These are phyloP conservation scores for Pseudomugil tenellus DNA, from an alignment of 2,797 vertebrate genomes.

Conservation along the genomic window DNA sequence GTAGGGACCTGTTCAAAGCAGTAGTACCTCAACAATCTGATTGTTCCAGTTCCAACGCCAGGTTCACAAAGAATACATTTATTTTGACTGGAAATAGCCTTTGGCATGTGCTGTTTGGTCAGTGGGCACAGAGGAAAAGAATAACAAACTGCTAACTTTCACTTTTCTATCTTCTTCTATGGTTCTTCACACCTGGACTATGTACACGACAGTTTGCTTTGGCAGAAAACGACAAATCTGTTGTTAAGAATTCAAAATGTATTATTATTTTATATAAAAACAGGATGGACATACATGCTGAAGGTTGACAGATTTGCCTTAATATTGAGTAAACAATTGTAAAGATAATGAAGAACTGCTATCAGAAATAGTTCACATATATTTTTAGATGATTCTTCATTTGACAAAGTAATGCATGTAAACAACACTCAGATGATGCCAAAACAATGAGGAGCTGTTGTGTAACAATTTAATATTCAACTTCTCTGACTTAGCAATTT, in stretches of 20 bases:
- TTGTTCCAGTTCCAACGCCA: conserved; percentile 60
- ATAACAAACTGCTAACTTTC: background rate
- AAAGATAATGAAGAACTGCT: background rate
- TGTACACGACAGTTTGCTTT: background rate
- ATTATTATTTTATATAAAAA: background rate
- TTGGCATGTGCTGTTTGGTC: conserved; percentile 40
- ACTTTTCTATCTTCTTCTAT: no score
- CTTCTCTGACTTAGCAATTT: background rate
- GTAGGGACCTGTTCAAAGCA: conserved; percentile 66
- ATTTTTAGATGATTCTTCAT: background rate
- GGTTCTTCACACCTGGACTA: background rate
- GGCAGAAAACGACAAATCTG: background rate
- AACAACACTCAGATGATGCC: background rate
- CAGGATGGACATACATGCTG: background rate
- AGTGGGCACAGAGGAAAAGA: conserved; percentile 44
- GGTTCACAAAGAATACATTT: conserved; percentile 47
- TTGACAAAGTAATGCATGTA: background rate
- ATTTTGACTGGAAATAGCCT: conserved; percentile 45
- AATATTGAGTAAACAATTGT: background rate
- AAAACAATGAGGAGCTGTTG: background rate
- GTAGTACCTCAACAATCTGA: conserved; percentile 64
- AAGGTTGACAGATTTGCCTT: background rate
- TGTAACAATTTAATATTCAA: background rate
- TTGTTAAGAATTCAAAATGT: background rate
- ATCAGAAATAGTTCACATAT: background rate